These are phyloP conservation scores for Eupithecia centaureata DNA, from an alignment of 2,888 invertebrate genomes.

Conservation along the genomic window DNA sequence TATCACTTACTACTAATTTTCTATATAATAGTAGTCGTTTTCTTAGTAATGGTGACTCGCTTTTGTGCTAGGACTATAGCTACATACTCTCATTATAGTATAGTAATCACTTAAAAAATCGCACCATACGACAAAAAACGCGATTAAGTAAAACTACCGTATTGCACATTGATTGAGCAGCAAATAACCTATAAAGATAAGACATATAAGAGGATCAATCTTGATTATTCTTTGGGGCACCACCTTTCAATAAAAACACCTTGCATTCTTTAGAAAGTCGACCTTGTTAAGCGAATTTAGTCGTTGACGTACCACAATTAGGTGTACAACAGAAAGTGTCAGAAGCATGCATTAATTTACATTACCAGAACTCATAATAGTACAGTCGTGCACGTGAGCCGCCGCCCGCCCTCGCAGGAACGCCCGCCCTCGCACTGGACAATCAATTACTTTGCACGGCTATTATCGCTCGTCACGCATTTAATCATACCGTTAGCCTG, in stretches of 20 bases:
- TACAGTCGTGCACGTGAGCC: background rate
- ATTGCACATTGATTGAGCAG: background rate
- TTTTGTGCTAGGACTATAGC: too few relatives aligned
- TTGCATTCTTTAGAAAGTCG: background rate
- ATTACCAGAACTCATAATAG: background rate
- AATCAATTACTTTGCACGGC: slow-evolving; percentile 28
- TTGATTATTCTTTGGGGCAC: background rate
- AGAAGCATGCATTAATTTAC: background rate
- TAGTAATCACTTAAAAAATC: too few relatives aligned
- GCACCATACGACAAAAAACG: too few relatives aligned
- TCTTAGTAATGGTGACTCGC: too few relatives aligned
- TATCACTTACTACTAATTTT: too few relatives aligned
- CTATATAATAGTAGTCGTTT: too few relatives aligned
- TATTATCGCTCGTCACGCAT: slow-evolving; percentile 18
- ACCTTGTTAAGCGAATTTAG: background rate
- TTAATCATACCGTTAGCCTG: background rate
- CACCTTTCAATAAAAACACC: too few relatives aligned
- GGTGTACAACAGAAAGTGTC: background rate
- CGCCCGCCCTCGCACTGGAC: too few relatives aligned
- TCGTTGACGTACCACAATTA: background rate
- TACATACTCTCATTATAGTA: too few relatives aligned
- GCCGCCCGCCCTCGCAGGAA: background rate
- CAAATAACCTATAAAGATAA: background rate
- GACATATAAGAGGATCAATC: background rate
- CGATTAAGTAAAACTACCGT: too few relatives aligned